Conservation (phyloP, 2,888 invertebrate genomes). For the Aphodius granarius region DNA sequence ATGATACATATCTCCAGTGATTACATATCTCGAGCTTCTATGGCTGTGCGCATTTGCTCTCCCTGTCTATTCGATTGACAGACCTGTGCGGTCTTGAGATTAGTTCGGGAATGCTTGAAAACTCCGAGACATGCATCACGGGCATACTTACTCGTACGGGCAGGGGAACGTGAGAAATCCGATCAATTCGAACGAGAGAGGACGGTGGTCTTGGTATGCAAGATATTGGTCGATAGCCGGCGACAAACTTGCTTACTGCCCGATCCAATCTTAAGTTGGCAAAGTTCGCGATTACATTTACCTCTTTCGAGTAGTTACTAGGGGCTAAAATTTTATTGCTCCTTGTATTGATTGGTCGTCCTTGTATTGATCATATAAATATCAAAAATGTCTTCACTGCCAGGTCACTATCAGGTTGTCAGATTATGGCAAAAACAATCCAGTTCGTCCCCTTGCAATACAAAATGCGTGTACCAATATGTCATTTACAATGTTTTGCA, state of each 20-base stretch:
- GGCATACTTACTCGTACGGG: neutral
- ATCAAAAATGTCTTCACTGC: no score
- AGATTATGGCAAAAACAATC: no score
- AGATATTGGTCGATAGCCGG: neutral
- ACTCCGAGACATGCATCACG: neutral
- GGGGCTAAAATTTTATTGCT: neutral
- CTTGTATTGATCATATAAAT: no score
- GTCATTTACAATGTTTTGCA: no score
- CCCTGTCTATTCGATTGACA: neutral
- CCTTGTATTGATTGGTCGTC: neutral
- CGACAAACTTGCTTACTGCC: neutral
- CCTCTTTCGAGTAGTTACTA: neutral
- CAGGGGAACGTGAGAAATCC: neutral
- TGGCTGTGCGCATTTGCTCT: neutral
- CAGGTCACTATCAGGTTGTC: no score
- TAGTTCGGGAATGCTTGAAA: neutral
- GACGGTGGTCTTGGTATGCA: neutral
- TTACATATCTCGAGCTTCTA: neutral
- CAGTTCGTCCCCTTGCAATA: no score
- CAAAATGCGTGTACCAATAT: no score
- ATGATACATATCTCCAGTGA: neutral
- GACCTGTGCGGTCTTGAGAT: neutral
- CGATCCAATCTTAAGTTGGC: neutral
- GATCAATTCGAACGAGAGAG: neutral
- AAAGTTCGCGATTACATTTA: neutral